These are phyloP conservation scores for Callaeas wilsoni DNA, from an alignment of 2,113 vertebrate genomes.

Conservation along the genomic window DNA sequence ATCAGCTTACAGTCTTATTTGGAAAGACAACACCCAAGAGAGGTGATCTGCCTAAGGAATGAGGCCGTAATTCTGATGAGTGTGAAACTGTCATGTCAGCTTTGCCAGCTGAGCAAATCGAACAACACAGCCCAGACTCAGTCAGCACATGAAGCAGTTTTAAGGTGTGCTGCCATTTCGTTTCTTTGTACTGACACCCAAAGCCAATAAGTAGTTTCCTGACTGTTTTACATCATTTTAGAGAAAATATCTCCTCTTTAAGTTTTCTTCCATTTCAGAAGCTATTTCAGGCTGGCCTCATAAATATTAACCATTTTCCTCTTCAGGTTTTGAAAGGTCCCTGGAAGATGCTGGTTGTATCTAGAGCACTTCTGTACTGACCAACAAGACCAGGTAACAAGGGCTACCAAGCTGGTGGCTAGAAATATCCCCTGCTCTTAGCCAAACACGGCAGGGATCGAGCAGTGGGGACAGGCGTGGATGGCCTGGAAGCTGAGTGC, in stretches of 20 bases:
- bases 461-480: not conserved
- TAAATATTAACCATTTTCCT: not conserved
- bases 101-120: constrained; percentile 16
- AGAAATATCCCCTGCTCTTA: not conserved
- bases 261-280: not conserved
- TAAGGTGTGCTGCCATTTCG: not conserved
- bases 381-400: not conserved
- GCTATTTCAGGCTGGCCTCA: not conserved
- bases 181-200: not conserved
- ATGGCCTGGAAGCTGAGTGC: not conserved
- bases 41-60: constrained; percentile 4
- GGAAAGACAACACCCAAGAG: not conserved
- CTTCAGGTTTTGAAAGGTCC: not conserved
- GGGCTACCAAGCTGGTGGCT: not conserved
- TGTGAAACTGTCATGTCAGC: constrained; percentile 26
- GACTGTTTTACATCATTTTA: not conserved
- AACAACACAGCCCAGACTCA: not conserved
- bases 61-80: not conserved
- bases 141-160: not conserved
- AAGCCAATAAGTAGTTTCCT: not conserved
- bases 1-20: not conserved
- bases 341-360: not conserved
- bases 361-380: not conserved
- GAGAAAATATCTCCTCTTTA: not conserved
- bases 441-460: not conserved